Conservation (phyloP, 2,797 vertebrate species). For the Eulemur rubriventer region DNA sequence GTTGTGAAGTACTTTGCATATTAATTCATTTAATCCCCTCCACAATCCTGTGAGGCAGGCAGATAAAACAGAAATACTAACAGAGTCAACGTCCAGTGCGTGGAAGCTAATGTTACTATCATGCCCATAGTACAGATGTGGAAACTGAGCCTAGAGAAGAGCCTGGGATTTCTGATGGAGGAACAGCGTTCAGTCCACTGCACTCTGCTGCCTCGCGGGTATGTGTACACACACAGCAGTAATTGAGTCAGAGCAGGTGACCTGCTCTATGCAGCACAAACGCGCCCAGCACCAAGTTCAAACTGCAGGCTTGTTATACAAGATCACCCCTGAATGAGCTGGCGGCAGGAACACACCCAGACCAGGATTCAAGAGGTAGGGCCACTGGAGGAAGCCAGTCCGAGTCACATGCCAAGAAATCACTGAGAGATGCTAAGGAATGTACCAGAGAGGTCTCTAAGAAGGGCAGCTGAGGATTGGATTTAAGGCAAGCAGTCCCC, state of each 20-base stretch:
- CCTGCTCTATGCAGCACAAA: neutral
- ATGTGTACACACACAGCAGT: neutral
- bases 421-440: neutral
- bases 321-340: neutral
- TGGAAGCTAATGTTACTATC: neutral
- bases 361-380: neutral
- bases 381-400: fast-evolving
- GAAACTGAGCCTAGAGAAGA: neutral
- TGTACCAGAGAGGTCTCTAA: neutral
- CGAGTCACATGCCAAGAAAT: neutral
- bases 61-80: neutral
- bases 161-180: neutral
- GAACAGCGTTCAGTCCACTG: fast-evolving
- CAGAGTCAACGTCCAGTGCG: neutral
- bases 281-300: neutral
- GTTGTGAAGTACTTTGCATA: neutral
- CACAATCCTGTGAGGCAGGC: neutral
- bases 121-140: neutral
- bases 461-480: neutral
- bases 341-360: fast-evolving
- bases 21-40: neutral
- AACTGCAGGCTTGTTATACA: neutral
- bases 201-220: neutral
- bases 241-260: neutral
- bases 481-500: neutral